These are phyloP conservation scores for Cyanistes caeruleus DNA, from an alignment of 2,113 vertebrate species.

Conservation along the genomic window DNA sequence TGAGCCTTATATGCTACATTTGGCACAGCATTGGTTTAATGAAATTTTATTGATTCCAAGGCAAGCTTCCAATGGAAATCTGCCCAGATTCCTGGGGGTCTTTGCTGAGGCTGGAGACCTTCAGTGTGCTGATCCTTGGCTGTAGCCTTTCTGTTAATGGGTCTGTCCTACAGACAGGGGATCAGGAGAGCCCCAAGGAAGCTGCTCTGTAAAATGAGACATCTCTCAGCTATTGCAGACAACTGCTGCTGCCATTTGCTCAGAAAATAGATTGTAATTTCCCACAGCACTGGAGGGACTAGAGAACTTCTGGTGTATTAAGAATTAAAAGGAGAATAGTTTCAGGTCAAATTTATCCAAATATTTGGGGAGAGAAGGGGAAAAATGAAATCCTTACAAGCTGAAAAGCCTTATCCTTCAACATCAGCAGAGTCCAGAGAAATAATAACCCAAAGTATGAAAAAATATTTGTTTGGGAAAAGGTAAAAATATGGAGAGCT, in stretches of 20 bases:
- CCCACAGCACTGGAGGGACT: not conserved
- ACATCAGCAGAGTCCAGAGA: not conserved
- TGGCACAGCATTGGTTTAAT: conserved; percentile 28
- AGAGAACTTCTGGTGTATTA: not conserved
- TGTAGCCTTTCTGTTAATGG: conserved; percentile 12
- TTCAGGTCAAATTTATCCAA: not conserved
- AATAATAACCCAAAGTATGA: not conserved
- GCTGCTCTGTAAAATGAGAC: not conserved
- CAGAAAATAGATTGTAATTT: not conserved
- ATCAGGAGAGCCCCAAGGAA: not conserved
- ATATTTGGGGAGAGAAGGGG: not conserved
- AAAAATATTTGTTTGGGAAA: not conserved
- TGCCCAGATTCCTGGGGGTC: conserved; percentile 56
- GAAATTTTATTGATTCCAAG: conserved; percentile 61
- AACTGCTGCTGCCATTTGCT: not conserved
- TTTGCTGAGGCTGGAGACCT: conserved; percentile 42
- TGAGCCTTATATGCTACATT: not conserved
- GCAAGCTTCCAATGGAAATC: conserved; percentile 44
- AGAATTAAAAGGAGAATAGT: not conserved
- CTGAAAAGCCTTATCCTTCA: not conserved
- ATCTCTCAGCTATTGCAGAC: not conserved
- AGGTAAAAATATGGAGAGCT: not conserved
- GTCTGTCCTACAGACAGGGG: not conserved
- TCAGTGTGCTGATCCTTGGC: not conserved
- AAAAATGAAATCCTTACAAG: not conserved